Percentiles rank a stretch among this genome's conserved stretches.
These are phyloP conservation scores for Psococerastis gibbosa DNA, from an alignment of 2,888 invertebrate species.

Conservation along the genomic window DNA sequence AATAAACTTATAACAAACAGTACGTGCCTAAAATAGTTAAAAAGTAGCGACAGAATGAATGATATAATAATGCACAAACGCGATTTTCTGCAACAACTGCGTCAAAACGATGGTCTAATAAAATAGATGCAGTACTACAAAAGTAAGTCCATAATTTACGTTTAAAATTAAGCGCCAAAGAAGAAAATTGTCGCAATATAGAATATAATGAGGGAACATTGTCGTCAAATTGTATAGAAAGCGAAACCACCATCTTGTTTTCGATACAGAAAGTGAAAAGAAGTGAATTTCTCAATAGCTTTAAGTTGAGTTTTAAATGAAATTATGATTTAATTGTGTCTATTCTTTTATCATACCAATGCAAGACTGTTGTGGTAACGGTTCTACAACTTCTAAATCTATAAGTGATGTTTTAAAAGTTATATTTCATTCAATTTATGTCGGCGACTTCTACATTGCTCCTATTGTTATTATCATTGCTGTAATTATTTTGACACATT, in stretches of 20 bases:
- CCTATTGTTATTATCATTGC: conserved; percentile 5
- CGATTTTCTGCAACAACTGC: too few relatives aligned
- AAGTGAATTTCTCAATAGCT: neutral
- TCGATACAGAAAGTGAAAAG: conserved; percentile 9
- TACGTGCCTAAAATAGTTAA: too few relatives aligned
- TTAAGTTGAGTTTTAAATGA: neutral
- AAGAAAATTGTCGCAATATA: too few relatives aligned
- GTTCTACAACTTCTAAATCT: neutral
- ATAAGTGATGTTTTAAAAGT: conserved; percentile 4
- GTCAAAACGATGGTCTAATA: too few relatives aligned
- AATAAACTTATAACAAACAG: too few relatives aligned
- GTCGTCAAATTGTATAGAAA: conserved; percentile 3
- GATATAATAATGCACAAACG: too few relatives aligned
- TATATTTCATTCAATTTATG: conserved; percentile 1
- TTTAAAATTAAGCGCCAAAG: too few relatives aligned
- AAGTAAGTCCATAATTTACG: too few relatives aligned
- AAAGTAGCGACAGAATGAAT: too few relatives aligned
- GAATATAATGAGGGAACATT: too few relatives aligned
- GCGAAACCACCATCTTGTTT: conserved; percentile 10
- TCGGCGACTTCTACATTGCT: conserved; percentile 6
- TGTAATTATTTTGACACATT: conserved; percentile 8
- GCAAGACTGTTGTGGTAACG: conserved; percentile 9
- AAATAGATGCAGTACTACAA: too few relatives aligned
- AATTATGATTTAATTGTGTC: conserved; percentile 4
- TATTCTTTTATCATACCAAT: neutral